Evolutionary conservation across 2,113 vertebrate species (phyloP).

Genomic region (Uria lomvia): DNA sequence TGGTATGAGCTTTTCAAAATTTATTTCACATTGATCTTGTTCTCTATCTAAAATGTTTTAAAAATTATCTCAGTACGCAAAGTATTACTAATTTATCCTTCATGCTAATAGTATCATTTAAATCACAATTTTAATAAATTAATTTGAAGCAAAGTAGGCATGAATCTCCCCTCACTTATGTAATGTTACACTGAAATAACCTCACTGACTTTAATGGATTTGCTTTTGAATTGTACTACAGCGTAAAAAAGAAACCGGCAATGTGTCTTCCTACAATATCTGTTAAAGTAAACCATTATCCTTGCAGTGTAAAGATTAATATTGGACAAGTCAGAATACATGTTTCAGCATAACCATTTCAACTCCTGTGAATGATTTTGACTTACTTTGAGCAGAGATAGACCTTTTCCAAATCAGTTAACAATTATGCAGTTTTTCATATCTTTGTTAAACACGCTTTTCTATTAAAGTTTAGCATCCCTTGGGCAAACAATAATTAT

Average conservation of each 20-base stretch:
- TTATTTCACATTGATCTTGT: slow-evolving; percentile 15
- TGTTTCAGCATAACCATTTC: slow-evolving; percentile 1
- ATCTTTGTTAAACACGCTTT: slow-evolving; percentile 56
- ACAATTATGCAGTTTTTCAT: slow-evolving; percentile 35
- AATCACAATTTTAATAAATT: slow-evolving; percentile 26
- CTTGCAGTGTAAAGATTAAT: neutral
- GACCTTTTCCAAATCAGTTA: slow-evolving; percentile 52
- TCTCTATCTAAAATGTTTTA: neutral
- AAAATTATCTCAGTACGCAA: neutral
- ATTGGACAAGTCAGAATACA: neutral
- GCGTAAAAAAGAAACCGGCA: neutral
- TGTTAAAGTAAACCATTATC: slow-evolving; percentile 15
- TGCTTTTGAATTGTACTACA: neutral
- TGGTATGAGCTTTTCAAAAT: neutral
- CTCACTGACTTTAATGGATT: neutral
- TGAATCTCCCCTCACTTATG: neutral
- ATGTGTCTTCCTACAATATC: neutral
- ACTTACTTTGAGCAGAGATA: slow-evolving; percentile 21
- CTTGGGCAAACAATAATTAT: slow-evolving; percentile 62
- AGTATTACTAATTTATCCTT: slow-evolving; percentile 29
- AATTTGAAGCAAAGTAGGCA: slow-evolving; percentile 28
- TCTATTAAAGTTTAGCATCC: slow-evolving; percentile 56
- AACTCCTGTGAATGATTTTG: neutral
- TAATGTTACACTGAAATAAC: slow-evolving; percentile 24
- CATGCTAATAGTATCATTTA: slow-evolving; percentile 10